These are phyloP conservation scores for Drosophila triauraria DNA, from an alignment of 1,140 invertebrate genomes.

Conservation along the genomic window DNA sequence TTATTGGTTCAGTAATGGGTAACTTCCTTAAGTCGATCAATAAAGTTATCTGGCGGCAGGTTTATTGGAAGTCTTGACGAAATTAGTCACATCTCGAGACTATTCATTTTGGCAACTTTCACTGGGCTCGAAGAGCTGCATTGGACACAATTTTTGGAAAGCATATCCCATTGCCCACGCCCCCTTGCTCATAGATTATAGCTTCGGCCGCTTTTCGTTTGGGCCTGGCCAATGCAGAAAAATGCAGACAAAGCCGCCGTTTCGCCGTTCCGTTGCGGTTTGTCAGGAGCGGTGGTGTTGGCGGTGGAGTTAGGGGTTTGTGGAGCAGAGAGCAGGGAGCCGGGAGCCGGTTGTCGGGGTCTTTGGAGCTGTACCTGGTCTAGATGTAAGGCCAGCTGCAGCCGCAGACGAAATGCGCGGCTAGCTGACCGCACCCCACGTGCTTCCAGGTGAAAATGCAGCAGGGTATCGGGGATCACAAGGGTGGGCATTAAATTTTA, in stretches of 20 bases:
- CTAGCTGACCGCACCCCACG: constrained; percentile 74
- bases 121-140: constrained; percentile 18
- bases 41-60: constrained; percentile 15
- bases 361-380: constrained; percentile 30
- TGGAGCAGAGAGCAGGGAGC: background rate
- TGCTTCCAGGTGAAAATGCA: constrained; percentile 52
- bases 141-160: constrained; percentile 55
- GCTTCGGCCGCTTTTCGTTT: constrained; percentile 41
- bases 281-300: constrained; percentile 3
- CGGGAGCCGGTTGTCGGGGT: too few species aligned
- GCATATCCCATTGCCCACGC: constrained; percentile 64
- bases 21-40: constrained; percentile 19
- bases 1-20: background rate
- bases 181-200: constrained; percentile 61
- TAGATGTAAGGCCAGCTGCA: constrained; percentile 63
- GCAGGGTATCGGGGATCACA: constrained; percentile 9
- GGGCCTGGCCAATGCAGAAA: constrained; percentile 58
- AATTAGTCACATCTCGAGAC: constrained; percentile 44
- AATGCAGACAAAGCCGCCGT: constrained; percentile 40
- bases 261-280: background rate
- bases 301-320: constrained; percentile 1
- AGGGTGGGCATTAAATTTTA: constrained; percentile 67
- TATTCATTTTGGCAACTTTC: constrained; percentile 41
- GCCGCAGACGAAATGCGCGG: constrained; percentile 56
- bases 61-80: constrained; percentile 41